Conservation (phyloP, 2,888 invertebrate species). For the Myopa tessellatipennis region DNA sequence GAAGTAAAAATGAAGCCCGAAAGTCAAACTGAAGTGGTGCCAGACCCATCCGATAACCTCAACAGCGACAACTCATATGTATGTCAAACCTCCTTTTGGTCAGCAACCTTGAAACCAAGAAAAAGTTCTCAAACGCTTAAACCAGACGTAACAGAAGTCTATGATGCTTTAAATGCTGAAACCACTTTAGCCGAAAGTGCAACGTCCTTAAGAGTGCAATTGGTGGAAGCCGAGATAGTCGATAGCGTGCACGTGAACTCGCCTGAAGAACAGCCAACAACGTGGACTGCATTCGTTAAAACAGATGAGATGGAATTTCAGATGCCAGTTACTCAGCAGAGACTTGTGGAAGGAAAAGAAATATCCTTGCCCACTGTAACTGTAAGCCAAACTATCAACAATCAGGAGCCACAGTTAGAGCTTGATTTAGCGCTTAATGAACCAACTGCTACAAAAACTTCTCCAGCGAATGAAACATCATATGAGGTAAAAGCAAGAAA, state of each 20-base stretch:
- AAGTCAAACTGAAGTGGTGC: neutral
- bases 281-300: slow-evolving; percentile 63
- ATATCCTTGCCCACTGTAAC: too few relatives aligned
- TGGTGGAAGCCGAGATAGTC: neutral
- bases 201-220: neutral
- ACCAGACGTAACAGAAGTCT: neutral
- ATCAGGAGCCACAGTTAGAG: neutral
- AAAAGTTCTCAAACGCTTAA: slow-evolving; percentile 36
- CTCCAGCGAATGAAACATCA: too few relatives aligned
- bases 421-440: neutral
- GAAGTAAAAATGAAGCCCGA: neutral
- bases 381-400: too few relatives aligned
- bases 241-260: slow-evolving; percentile 57
- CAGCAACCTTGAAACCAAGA: slow-evolving; percentile 56
- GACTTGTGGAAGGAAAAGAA: too few relatives aligned
- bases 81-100: slow-evolving; percentile 60
- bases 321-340: neutral
- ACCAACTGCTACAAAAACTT: neutral
- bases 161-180: neutral
- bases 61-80: slow-evolving; percentile 49
- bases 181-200: neutral
- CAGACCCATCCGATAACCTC: neutral
- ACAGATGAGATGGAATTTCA: slow-evolving; percentile 49
- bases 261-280: slow-evolving; percentile 59
- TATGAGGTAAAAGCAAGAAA: too few relatives aligned